Percentiles rank a stretch among this genome's conserved stretches.
Conservation (phyloP, 2,113 vertebrate species). For the Propithecus coquereli region DNA sequence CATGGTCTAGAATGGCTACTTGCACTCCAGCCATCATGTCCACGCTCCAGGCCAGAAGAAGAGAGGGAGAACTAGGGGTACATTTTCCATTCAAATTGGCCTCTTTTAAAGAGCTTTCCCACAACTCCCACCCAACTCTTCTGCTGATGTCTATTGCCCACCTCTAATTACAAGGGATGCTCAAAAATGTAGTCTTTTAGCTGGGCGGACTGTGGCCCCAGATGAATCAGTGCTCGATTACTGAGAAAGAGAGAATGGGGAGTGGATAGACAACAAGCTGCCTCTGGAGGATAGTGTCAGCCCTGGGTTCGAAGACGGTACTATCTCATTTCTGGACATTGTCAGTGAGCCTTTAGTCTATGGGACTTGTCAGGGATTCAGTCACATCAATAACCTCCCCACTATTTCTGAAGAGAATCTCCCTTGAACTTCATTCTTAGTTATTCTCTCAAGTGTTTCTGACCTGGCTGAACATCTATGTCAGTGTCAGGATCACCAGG, state of each 20-base stretch:
- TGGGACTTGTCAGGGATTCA: fast-evolving
- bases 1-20: not conserved
- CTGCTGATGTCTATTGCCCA: not conserved
- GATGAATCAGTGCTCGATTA: no score
- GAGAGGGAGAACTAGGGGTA: not conserved
- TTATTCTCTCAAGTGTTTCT: not conserved
- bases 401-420: not conserved
- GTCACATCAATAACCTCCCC: not conserved
- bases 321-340: not conserved
- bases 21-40: not conserved
- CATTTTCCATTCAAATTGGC: not conserved
- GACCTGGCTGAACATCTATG: not conserved
- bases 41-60: not conserved
- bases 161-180: not conserved
- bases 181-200: not conserved
- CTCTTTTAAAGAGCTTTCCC: not conserved
- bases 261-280: not conserved
- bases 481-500: no score
- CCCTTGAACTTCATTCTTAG: not conserved
- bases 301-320: not conserved
- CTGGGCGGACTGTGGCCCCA: not conserved
- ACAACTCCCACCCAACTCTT: not conserved
- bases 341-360: no score
- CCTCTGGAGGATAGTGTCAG: not conserved
- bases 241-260: not conserved